phyloP scores from a whole-genome alignment of 2,888 invertebrate species.

The Ochropacha duplaris region DNA sequence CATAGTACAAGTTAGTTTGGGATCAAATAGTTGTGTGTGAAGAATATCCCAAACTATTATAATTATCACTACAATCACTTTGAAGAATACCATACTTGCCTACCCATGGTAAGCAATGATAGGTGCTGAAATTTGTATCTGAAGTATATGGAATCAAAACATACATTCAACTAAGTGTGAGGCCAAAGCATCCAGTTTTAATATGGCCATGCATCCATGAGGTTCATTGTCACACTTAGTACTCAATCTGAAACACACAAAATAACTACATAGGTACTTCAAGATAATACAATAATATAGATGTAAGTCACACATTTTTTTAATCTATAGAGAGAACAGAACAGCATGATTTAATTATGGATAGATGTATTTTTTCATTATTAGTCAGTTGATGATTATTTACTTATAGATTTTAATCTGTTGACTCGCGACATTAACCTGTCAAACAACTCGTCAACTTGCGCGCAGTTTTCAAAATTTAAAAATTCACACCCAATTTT shows the following conservation, averaged over 20 bases:
- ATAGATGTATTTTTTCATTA: neutral
- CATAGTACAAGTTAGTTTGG: no score
- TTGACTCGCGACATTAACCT: no score
- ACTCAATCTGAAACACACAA: conserved; percentile 85
- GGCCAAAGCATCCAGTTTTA: conserved; percentile 94
- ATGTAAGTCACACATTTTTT: neutral
- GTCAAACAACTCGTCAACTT: no score
- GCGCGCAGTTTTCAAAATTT: no score
- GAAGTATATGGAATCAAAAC: conserved; percentile 55
- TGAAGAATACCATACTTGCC: no score
- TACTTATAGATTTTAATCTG: no score
- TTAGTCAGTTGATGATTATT: neutral
- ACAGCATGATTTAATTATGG: no score
- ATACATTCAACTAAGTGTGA: conserved; percentile 95
- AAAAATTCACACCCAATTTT: no score
- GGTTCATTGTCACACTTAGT: conserved; percentile 96
- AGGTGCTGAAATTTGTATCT: neutral
- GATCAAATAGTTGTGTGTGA: no score
- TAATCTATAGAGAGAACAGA: neutral
- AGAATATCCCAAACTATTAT: no score
- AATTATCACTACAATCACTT: no score
- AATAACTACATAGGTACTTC: neutral
- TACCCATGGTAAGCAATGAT: neutral
- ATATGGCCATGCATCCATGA: conserved; percentile 92
- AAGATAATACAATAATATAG: conserved; percentile 2